Conservation (phyloP, 1,140 invertebrate species). For the Drosophila ogumai region DNA sequence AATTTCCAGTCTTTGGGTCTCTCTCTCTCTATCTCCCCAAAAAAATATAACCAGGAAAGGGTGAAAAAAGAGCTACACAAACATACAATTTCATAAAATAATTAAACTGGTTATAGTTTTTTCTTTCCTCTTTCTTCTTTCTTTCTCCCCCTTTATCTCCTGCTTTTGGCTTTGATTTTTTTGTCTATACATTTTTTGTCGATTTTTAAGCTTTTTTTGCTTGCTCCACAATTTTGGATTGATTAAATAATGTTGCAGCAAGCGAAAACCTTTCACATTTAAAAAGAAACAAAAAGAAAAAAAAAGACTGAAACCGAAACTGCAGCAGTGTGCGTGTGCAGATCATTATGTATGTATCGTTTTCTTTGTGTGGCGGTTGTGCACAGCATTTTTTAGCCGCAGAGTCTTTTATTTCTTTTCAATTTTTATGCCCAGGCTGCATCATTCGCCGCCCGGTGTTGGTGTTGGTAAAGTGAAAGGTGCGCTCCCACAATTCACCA, state of each 20-base stretch:
- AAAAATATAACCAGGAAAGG: constrained; percentile 27
- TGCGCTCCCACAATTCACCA: constrained; percentile 83
- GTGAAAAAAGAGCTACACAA: constrained; percentile 36
- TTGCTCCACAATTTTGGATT: constrained; percentile 81
- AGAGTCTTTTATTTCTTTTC: constrained; percentile 74
- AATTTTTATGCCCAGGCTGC: constrained; percentile 66
- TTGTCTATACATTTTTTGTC: constrained; percentile 67
- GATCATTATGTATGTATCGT: constrained; percentile 65
- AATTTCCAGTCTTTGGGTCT: constrained; percentile 56
- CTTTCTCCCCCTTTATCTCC: constrained; percentile 21
- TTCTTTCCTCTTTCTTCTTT: constrained; percentile 26
- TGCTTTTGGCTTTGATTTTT: constrained; percentile 34
- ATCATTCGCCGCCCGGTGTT: constrained; percentile 35
- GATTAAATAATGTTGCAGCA: constrained; percentile 83
- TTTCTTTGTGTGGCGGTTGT: constrained; percentile 78
- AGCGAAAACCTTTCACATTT: constrained; percentile 83
- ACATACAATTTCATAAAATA: constrained; percentile 78
- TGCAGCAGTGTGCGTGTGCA: constrained; percentile 39
- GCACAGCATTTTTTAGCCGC: constrained; percentile 73
- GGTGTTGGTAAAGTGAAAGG: constrained; percentile 79
- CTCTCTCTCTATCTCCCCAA: not conserved
- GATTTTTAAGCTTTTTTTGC: constrained; percentile 65
- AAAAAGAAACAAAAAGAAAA: constrained; percentile 14
- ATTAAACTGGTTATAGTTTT: constrained; percentile 80
- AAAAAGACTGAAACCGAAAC: constrained; percentile 8